Percentiles rank a stretch among this genome's conserved stretches.
These are phyloP conservation scores for Mormyrus hasselquistii DNA, from an alignment of 2,797 vertebrate species.

Conservation along the genomic window DNA sequence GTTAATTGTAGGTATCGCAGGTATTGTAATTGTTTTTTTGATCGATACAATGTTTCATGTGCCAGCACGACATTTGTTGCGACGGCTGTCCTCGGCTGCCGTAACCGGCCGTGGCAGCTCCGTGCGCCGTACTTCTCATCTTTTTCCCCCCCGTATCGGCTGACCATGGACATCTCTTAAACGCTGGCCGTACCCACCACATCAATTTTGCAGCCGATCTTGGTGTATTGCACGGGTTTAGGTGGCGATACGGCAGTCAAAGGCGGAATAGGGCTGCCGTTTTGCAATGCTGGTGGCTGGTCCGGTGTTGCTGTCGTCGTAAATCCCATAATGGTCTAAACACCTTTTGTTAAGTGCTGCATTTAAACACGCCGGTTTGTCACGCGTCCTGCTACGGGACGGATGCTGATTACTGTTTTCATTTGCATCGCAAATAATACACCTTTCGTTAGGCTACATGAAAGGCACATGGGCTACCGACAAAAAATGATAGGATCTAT, in stretches of 20 bases:
- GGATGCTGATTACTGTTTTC: background rate
- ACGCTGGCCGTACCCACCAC: background rate
- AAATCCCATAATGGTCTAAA: background rate
- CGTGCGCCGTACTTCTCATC: background rate
- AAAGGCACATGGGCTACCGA: background rate
- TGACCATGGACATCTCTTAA: background rate
- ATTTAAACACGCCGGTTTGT: background rate
- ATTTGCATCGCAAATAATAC: background rate
- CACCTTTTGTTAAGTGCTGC: background rate
- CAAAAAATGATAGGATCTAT: background rate
- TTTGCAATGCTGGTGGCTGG: background rate
- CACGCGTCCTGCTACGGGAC: background rate
- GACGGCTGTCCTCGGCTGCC: background rate
- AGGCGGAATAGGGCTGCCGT: background rate
- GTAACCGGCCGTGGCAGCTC: background rate
- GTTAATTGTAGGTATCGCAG: conserved; percentile 91
- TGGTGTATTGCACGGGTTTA: background rate
- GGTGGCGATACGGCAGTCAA: background rate
- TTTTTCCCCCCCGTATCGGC: background rate
- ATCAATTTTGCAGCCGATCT: background rate
- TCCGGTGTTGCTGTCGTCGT: background rate
- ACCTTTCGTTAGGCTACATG: background rate
- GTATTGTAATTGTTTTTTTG: conserved; percentile 46
- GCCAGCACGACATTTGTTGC: background rate
- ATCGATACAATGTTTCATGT: conserved; percentile 13